Evolutionary conservation across 2,797 vertebrate species (phyloP).

Genomic region (Cyprinella venusta): DNA sequence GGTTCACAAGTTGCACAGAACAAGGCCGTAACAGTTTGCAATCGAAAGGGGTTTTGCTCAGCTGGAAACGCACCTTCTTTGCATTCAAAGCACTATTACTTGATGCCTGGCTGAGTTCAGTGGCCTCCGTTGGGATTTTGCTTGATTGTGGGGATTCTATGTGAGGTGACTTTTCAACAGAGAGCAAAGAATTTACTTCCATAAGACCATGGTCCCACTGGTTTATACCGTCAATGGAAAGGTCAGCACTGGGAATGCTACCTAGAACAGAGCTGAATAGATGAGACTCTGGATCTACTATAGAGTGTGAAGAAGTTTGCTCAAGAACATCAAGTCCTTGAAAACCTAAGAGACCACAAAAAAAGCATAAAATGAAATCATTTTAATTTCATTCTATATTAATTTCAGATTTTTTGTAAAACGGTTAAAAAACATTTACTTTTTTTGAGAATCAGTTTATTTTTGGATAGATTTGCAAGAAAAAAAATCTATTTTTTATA

Average conservation of each 20-base stretch:
- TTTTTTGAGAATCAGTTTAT: neutral
- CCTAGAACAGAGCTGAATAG: slow-evolving; percentile 23
- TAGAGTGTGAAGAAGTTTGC: slow-evolving; percentile 1
- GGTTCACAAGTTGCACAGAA: slow-evolving; percentile 72
- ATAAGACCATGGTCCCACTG: slow-evolving; percentile 4
- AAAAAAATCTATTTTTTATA: neutral
- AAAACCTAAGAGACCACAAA: slow-evolving; percentile 17
- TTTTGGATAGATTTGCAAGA: neutral
- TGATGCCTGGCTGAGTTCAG: slow-evolving; percentile 61
- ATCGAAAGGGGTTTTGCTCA: slow-evolving; percentile 65
- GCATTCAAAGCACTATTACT: slow-evolving; percentile 57
- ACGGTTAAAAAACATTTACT: neutral
- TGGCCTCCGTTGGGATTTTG: slow-evolving; percentile 64
- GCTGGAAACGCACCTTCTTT: slow-evolving; percentile 48
- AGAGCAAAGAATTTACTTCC: neutral
- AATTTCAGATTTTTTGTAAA: neutral
- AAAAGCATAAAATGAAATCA: neutral
- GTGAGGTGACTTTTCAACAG: slow-evolving; percentile 41
- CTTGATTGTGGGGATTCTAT: slow-evolving; percentile 64
- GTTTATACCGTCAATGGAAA: neutral
- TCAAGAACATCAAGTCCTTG: slow-evolving; percentile 3
- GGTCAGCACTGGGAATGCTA: slow-evolving; percentile 21
- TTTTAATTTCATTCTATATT: no score
- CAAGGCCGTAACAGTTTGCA: slow-evolving; percentile 68
- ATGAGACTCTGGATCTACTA: neutral